These are phyloP conservation scores for Drymodes brunneopygia DNA, from an alignment of 2,113 vertebrate species.

Conservation along the genomic window DNA sequence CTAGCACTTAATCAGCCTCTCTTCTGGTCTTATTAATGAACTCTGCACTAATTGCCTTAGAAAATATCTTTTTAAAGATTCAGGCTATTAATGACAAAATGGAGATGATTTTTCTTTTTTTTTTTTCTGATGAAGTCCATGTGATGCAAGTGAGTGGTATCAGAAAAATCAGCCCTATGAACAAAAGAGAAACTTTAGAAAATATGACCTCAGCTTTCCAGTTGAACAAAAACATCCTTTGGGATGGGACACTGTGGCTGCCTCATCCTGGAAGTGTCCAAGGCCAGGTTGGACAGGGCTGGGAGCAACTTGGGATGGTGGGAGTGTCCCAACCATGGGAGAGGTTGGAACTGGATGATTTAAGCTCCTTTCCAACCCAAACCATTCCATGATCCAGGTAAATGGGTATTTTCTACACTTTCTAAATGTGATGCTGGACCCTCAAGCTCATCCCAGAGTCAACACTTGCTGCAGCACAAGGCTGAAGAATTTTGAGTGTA, in stretches of 20 bases:
- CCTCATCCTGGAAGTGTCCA: background rate
- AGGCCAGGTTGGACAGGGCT: fast-evolving
- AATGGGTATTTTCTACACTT: background rate
- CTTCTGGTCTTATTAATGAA: constrained; percentile 6
- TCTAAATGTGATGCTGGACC: background rate
- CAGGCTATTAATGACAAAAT: constrained; percentile 21
- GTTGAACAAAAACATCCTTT: background rate
- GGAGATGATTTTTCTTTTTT: background rate
- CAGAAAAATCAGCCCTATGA: background rate
- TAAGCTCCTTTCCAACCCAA: background rate
- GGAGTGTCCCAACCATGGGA: background rate
- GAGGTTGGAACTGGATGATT: background rate
- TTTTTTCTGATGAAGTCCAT: background rate
- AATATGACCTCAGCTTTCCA: background rate
- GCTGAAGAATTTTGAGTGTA: background rate
- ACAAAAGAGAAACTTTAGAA: background rate
- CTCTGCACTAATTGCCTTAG: background rate
- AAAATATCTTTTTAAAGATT: constrained; percentile 18
- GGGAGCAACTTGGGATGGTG: background rate
- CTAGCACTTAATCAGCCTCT: constrained; percentile 24
- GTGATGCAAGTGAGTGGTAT: background rate
- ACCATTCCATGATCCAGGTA: background rate
- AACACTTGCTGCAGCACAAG: background rate
- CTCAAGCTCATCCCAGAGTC: background rate
- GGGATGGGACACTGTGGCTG: background rate